Percentiles rank a stretch among this genome's conserved stretches.
Conservation (phyloP, 2,797 vertebrate species). For the Chaenodraco wilsoni region DNA sequence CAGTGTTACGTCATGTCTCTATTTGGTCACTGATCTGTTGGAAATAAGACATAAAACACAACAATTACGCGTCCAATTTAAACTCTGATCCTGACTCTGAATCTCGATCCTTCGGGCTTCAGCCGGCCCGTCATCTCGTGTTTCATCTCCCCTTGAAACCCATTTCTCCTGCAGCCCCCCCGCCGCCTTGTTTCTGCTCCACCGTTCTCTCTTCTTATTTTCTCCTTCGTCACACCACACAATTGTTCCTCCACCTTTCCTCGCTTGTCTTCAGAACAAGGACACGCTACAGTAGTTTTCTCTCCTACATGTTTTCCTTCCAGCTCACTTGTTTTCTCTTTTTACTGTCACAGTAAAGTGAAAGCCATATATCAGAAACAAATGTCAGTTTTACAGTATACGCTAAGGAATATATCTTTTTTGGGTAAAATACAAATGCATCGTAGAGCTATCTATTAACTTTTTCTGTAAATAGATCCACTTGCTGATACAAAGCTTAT, state of each 20-base stretch:
- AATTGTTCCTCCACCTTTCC: conserved; percentile 32
- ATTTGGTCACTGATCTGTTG: neutral
- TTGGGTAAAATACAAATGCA: conserved; percentile 7
- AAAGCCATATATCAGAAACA: conserved; percentile 14
- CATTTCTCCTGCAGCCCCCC: conserved; percentile 17
- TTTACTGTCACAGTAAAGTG: conserved; percentile 7
- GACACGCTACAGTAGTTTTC: conserved; percentile 31
- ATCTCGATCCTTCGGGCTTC: neutral
- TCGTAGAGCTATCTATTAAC: neutral
- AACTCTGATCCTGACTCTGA: neutral
- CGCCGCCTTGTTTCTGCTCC: conserved; percentile 11
- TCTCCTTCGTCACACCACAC: conserved; percentile 20
- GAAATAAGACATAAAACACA: neutral
- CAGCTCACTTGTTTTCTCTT: neutral
- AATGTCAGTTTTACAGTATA: neutral
- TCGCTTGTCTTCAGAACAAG: conserved; percentile 19
- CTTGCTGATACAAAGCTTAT: neutral
- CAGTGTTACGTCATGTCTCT: neutral
- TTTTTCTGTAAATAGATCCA: neutral
- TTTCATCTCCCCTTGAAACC: conserved; percentile 19
- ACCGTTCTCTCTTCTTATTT: conserved; percentile 26
- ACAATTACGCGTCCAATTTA: neutral
- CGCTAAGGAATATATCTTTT: neutral
- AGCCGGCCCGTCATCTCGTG: conserved; percentile 26
- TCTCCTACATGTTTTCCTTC: conserved; percentile 8